These are phyloP conservation scores for Anolis carolinensis DNA, from an alignment of 2,113 vertebrate species.

Conservation along the genomic window DNA sequence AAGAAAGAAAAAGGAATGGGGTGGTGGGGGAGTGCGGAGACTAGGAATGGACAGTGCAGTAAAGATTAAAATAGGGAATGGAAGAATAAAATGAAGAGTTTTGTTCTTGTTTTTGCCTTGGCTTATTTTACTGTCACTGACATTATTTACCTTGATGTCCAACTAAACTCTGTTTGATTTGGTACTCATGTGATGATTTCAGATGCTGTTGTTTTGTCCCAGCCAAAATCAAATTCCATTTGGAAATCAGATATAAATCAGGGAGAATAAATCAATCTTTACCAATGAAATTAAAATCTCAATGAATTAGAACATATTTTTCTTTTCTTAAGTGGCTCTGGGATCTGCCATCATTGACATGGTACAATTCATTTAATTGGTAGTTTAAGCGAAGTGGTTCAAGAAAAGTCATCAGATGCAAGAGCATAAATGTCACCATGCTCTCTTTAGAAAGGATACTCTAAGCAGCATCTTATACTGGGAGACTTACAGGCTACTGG, in stretches of 20 bases:
- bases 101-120: conserved; percentile 54
- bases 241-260: conserved; percentile 42
- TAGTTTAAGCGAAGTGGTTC: not conserved
- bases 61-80: conserved; percentile 76
- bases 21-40: conserved; percentile 64
- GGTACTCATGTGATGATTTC: conserved; percentile 46
- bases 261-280: conserved; percentile 57
- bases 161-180: conserved; percentile 65
- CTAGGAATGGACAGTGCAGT: conserved; percentile 68
- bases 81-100: conserved; percentile 62
- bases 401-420: not conserved
- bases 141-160: conserved; percentile 30
- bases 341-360: conserved; percentile 40
- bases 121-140: conserved; percentile 46
- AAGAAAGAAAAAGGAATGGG: conserved; percentile 63
- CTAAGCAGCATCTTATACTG: not conserved
- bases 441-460: not conserved
- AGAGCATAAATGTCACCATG: not conserved
- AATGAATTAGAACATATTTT: conserved; percentile 25
- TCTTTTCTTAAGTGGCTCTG: not conserved
- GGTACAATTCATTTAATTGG: not conserved
- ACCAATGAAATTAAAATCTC: conserved; percentile 58
- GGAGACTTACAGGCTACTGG: not conserved
- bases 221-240: conserved; percentile 56
- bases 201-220: conserved; percentile 43